phyloP scores from a whole-genome alignment of 2,797 vertebrate species.

The Zenarchopterus dispar region DNA sequence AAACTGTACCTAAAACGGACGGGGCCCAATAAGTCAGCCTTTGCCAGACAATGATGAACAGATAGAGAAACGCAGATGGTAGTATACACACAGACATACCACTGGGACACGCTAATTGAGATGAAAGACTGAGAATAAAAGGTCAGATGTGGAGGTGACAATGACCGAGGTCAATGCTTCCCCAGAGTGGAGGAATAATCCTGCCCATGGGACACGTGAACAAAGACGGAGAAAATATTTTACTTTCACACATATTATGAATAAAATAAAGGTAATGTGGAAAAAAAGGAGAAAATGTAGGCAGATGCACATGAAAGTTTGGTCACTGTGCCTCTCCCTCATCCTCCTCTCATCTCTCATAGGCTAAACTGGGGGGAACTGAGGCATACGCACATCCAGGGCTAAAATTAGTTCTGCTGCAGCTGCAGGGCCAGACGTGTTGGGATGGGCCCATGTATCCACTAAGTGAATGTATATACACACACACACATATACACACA shows the following conservation, averaged over 20 bases:
- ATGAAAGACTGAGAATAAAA: constrained; percentile 35
- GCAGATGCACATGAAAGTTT: constrained; percentile 23
- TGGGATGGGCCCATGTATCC: constrained; percentile 61
- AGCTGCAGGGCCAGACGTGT: constrained; percentile 77
- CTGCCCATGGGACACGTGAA: constrained; percentile 24
- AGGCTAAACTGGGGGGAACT: constrained; percentile 66
- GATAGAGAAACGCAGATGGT: constrained; percentile 6
- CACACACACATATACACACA: constrained; percentile 25
- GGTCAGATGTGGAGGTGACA: constrained; percentile 40
- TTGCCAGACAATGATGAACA: constrained; percentile 3
- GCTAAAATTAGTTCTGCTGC: constrained; percentile 82
- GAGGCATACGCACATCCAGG: constrained; percentile 73
- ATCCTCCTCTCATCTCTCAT: constrained; percentile 57
- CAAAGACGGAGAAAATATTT: constrained; percentile 1
- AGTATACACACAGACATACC: constrained; percentile 3
- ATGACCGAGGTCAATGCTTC: constrained; percentile 42
- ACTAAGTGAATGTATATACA: constrained; percentile 20
- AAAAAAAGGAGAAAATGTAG: background rate
- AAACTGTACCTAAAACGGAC: constrained; percentile 12
- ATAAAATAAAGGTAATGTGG: background rate
- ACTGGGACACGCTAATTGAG: constrained; percentile 17
- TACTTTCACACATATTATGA: background rate
- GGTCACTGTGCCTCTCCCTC: constrained; percentile 34
- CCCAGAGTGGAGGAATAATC: constrained; percentile 43
- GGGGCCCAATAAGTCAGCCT: background rate